Percentiles rank a stretch among this genome's conserved stretches.
Conservation (phyloP, 2,888 invertebrate species). For the Caenorhabditis drosophilae region DNA sequence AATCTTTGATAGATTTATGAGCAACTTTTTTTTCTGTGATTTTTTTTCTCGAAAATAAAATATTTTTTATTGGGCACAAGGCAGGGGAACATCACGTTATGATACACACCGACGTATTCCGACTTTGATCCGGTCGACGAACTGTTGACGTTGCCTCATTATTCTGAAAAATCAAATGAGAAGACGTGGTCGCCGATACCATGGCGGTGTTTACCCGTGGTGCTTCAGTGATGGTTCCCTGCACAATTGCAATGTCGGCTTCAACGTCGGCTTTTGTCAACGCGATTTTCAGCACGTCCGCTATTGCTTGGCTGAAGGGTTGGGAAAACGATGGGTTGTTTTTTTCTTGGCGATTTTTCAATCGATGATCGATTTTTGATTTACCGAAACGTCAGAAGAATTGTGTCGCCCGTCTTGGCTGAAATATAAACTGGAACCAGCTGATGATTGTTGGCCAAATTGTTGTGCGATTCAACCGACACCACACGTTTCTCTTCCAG, state of each 20-base stretch:
- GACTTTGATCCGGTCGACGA: slow-evolving; percentile 22
- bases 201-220: not conserved
- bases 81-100: slow-evolving; percentile 24
- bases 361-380: not conserved
- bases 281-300: slow-evolving; percentile 77
- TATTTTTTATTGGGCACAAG: not conserved
- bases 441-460: slow-evolving; percentile 65
- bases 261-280: slow-evolving; percentile 77
- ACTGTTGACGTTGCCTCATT: not conserved
- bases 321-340: slow-evolving; percentile 1
- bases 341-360: slow-evolving; percentile 5
- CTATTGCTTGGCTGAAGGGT: slow-evolving; percentile 75
- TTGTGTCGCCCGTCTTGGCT: slow-evolving; percentile 74
- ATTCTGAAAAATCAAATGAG: not conserved
- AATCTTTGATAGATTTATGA: too few relatives aligned
- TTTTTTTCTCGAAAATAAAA: not conserved
- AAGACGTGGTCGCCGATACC: too few relatives aligned
- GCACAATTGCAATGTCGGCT: slow-evolving; percentile 76
- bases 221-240: slow-evolving; percentile 69
- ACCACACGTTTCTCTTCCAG: slow-evolving; percentile 73
- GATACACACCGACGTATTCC: slow-evolving; percentile 25
- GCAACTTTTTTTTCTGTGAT: not conserved
- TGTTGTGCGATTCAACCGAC: slow-evolving; percentile 72
- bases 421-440: slow-evolving; percentile 73
- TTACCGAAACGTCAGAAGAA: slow-evolving; percentile 50